Conservation (phyloP, 2,888 invertebrate species). For the Hedychridium roseum region DNA sequence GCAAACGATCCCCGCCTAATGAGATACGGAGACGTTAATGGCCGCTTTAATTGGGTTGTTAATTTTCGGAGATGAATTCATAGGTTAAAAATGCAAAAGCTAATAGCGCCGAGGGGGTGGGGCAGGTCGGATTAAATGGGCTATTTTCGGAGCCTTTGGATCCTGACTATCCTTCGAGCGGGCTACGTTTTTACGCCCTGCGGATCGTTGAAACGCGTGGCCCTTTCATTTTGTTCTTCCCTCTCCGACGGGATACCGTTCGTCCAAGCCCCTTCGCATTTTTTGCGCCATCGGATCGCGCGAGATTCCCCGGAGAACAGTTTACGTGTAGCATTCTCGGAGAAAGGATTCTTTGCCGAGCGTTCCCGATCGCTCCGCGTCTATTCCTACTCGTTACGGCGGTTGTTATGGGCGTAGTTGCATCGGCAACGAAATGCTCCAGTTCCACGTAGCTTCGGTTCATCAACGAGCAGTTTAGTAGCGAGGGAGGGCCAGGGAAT, state of each 20-base stretch:
- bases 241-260: too few species aligned
- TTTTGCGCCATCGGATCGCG: too few species aligned
- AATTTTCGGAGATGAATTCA: conserved; percentile 60
- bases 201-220: too few species aligned
- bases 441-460: neutral
- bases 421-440: too few species aligned
- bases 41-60: conserved; percentile 60
- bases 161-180: too few species aligned
- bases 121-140: conserved; percentile 48
- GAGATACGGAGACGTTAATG: conserved; percentile 60
- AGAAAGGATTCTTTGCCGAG: neutral
- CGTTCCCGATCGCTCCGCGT: neutral
- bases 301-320: too few species aligned
- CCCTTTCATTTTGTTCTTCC: too few species aligned
- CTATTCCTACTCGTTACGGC: neutral
- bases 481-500: too few species aligned
- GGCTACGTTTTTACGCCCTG: too few species aligned
- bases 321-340: neutral
- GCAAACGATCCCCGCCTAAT: conserved; percentile 51
- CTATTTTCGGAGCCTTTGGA: conserved; percentile 45
- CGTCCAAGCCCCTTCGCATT: too few species aligned
- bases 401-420: too few species aligned
- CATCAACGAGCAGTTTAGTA: neutral
- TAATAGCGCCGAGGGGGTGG: conserved; percentile 49
- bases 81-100: conserved; percentile 57